Percentiles rank a stretch among this genome's conserved stretches.
These are phyloP conservation scores for Leptestheria dahalacensis DNA, from an alignment of 1,140 invertebrate genomes.

Conservation along the genomic window DNA sequence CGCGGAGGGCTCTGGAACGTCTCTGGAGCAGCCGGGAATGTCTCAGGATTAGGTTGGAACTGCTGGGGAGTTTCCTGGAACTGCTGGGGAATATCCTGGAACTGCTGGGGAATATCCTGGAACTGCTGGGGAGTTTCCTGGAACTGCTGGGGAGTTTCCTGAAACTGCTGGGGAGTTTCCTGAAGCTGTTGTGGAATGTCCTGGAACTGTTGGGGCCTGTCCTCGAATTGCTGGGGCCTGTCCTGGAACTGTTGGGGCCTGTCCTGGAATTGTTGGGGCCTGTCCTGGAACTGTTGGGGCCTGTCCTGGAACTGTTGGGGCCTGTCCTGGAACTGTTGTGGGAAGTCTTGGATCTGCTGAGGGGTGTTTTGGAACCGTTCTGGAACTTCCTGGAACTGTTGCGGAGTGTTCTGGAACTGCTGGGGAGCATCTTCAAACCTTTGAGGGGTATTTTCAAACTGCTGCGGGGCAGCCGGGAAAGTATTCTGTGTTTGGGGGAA, in stretches of 20 bases:
- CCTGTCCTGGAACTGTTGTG: not conserved
- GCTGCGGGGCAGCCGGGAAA: too few species aligned
- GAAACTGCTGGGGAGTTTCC: not conserved
- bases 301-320: not conserved
- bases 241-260: not conserved
- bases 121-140: not conserved
- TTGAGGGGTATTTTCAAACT: too few species aligned
- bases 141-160: not conserved
- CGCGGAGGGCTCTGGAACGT: not conserved
- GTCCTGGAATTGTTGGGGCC: not conserved
- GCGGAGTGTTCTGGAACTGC: too few species aligned
- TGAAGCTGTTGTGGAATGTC: not conserved
- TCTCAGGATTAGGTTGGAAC: not conserved
- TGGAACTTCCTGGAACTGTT: not conserved
- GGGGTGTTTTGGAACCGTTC: not conserved
- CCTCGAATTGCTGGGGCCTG: not conserved
- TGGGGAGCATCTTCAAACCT: too few species aligned
- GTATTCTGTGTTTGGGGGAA: too few species aligned
- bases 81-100: not conserved
- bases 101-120: not conserved
- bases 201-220: not conserved
- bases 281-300: not conserved
- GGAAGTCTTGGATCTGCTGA: not conserved
- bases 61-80: not conserved
- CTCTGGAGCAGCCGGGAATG: not conserved